Evolutionary conservation across 2,888 invertebrate genomes (phyloP).

Genomic region (Nephrocerus scutellatus): DNA sequence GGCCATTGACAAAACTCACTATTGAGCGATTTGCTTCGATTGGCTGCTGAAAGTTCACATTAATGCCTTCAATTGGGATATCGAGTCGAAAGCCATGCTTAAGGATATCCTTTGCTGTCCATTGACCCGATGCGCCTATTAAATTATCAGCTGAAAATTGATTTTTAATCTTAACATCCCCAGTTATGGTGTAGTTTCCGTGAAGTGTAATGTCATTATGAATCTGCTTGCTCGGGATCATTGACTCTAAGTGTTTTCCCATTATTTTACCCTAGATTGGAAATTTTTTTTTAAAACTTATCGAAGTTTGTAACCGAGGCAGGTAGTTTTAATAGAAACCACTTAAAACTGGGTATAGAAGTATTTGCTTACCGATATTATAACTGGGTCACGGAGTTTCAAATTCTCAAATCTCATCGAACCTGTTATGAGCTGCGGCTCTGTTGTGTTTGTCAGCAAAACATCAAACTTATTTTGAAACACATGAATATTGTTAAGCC

Average conservation of each 20-base stretch:
- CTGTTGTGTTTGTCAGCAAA: slow-evolving; percentile 42
- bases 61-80: slow-evolving; percentile 28
- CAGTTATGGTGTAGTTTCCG: slow-evolving; percentile 47
- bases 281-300: not conserved
- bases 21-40: slow-evolving; percentile 40
- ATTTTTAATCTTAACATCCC: slow-evolving; percentile 49
- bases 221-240: slow-evolving; percentile 48
- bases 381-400: slow-evolving; percentile 47
- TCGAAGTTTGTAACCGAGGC: not conserved
- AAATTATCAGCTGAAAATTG: slow-evolving; percentile 37
- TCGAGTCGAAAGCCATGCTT: slow-evolving; percentile 30
- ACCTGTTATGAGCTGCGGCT: slow-evolving; percentile 48
- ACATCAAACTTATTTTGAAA: slow-evolving; percentile 46
- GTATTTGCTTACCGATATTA: slow-evolving; percentile 36
- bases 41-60: slow-evolving; percentile 32
- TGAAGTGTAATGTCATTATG: slow-evolving; percentile 44
- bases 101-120: slow-evolving; percentile 25
- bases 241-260: slow-evolving; percentile 43
- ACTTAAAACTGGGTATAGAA: not conserved
- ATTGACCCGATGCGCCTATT: slow-evolving; percentile 23
- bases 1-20: slow-evolving; percentile 47
- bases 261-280: slow-evolving; percentile 45
- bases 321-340: not conserved
- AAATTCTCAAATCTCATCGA: slow-evolving; percentile 48
- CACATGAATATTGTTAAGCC: slow-evolving; percentile 50